These are phyloP conservation scores for Phyllotis vaccarum DNA, from an alignment of 2,797 vertebrate genomes.

Conservation along the genomic window DNA sequence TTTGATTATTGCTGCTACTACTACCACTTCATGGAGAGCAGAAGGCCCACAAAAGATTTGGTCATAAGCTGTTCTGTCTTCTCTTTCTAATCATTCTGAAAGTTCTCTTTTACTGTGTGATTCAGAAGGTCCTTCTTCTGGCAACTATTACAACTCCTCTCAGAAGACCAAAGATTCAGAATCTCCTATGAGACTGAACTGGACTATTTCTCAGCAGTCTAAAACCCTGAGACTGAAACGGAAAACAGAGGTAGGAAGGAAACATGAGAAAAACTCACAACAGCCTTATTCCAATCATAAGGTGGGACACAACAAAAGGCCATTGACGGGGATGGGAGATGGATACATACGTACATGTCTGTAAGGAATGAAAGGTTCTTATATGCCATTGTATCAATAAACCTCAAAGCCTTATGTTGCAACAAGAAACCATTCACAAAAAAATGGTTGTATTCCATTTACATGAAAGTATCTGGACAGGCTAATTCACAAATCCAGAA, in stretches of 20 bases:
- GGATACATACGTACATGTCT: too few species aligned
- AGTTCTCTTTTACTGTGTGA: neutral
- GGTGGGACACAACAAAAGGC: neutral
- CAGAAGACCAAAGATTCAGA: neutral
- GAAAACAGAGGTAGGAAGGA: neutral
- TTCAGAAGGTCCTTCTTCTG: neutral
- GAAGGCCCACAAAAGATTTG: too few species aligned
- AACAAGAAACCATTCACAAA: neutral
- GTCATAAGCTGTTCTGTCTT: too few species aligned
- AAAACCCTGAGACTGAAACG: neutral
- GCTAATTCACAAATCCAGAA: neutral
- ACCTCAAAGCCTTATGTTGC: fast-evolving
- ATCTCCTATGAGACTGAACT: neutral
- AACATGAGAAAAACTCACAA: too few species aligned
- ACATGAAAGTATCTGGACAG: neutral
- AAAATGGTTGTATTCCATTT: neutral
- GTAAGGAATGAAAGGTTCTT: neutral
- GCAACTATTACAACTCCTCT: neutral
- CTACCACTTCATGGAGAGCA: neutral
- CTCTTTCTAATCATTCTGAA: too few species aligned
- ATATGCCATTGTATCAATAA: too few species aligned
- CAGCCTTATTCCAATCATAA: neutral
- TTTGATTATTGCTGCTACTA: too few species aligned
- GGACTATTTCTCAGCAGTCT: neutral
- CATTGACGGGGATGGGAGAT: neutral